A percentile compares a stretch with the other conserved stretches of the same genome.
Evolutionary conservation across 2,797 vertebrate species (phyloP).

Genomic region (Sciurus carolinensis): DNA sequence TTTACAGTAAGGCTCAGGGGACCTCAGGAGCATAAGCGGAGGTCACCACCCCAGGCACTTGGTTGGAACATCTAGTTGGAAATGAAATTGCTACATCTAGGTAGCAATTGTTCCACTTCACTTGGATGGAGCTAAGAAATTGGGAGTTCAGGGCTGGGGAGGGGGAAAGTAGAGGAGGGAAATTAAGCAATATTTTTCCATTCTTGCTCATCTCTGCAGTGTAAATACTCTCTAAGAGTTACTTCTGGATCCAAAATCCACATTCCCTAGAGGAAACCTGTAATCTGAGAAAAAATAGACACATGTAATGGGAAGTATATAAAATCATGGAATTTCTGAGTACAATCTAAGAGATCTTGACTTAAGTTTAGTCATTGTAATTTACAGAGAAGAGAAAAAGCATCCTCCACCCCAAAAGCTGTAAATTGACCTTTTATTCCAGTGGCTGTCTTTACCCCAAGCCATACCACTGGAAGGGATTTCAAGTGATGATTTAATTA

Average conservation of each 20-base stretch:
- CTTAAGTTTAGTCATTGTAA: neutral
- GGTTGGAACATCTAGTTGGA: neutral
- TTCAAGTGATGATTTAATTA: slow-evolving; percentile 6
- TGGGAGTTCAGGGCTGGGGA: neutral
- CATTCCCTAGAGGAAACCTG: neutral
- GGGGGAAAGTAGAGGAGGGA: neutral
- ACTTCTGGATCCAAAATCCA: neutral
- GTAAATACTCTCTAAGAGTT: neutral
- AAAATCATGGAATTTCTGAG: slow-evolving; percentile 29
- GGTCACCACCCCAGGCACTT: neutral
- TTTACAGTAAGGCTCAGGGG: slow-evolving; percentile 3
- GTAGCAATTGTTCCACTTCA: neutral
- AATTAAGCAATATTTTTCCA: neutral
- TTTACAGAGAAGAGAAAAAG: slow-evolving; percentile 3
- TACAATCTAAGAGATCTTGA: neutral
- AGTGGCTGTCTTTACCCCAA: neutral
- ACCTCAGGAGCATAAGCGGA: neutral
- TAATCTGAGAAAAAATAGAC: neutral
- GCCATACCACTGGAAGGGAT: neutral
- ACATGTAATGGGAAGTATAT: neutral
- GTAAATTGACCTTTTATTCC: neutral
- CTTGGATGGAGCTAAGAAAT: neutral
- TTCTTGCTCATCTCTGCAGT: neutral
- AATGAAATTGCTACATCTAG: slow-evolving; percentile 4
- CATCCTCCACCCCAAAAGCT: neutral